These are phyloP conservation scores for Phengaris alcon DNA, from an alignment of 2,888 invertebrate species.

Conservation along the genomic window DNA sequence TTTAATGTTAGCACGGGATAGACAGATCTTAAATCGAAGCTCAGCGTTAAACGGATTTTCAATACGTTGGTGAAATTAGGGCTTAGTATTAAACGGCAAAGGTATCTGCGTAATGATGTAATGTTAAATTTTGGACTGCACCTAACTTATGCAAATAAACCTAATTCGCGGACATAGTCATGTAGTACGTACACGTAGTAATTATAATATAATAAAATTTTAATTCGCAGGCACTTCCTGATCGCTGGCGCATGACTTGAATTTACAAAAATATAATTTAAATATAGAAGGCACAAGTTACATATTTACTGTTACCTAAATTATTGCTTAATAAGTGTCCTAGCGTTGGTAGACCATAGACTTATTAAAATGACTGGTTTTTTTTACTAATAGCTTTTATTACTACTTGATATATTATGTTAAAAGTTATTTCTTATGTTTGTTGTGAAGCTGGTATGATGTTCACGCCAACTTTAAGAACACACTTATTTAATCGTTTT, in stretches of 20 bases:
- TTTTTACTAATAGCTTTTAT: too few relatives aligned
- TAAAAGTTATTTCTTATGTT: neutral
- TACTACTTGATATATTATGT: too few relatives aligned
- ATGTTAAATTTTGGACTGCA: neutral
- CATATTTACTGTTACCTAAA: neutral
- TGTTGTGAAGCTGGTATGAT: neutral
- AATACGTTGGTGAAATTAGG: too few relatives aligned
- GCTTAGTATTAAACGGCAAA: too few relatives aligned
- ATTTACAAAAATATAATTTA: neutral
- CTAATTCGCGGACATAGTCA: neutral
- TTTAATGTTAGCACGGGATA: too few relatives aligned
- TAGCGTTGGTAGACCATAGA: neutral
- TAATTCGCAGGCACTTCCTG: slow-evolving; percentile 19
- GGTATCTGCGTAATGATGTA: too few relatives aligned
- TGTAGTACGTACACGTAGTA: neutral
- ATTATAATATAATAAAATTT: slow-evolving; percentile 19
- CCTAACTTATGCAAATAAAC: neutral
- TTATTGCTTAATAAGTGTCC: neutral
- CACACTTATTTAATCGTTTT: neutral
- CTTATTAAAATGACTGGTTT: neutral
- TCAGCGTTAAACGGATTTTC: too few relatives aligned
- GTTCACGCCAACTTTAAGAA: neutral
- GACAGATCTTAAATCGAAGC: too few relatives aligned
- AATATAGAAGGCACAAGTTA: neutral
- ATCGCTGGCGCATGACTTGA: neutral